phyloP scores from a whole-genome alignment of 2,888 invertebrate species.

The Mesorhabditis belari region DNA sequence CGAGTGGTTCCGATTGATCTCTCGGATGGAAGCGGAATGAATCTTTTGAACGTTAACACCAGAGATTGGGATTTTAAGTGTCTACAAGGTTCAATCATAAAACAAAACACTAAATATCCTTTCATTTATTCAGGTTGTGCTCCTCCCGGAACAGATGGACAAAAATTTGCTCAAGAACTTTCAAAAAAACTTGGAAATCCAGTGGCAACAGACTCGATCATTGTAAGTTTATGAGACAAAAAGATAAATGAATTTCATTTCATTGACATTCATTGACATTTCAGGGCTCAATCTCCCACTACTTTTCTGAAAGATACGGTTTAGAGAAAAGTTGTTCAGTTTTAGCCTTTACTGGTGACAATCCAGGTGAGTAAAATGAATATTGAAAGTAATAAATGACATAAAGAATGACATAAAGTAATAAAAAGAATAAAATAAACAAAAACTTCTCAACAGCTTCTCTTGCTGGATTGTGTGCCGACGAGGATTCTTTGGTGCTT shows the following conservation, averaged over 20 bases:
- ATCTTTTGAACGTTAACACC: constrained; percentile 71
- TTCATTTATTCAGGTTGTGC: background rate
- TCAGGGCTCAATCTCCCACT: constrained; percentile 70
- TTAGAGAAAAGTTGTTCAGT: constrained; percentile 74
- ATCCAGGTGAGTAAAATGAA: constrained; percentile 65
- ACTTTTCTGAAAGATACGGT: constrained; percentile 78
- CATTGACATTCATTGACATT: constrained; percentile 45
- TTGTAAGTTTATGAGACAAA: constrained; percentile 5
- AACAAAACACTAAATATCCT: too few relatives aligned
- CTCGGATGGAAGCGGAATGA: constrained; percentile 92
- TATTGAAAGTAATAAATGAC: background rate
- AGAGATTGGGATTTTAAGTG: constrained; percentile 41
- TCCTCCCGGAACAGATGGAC: background rate
- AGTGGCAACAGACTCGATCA: background rate
- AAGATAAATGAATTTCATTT: background rate
- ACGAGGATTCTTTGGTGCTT: constrained; percentile 71
- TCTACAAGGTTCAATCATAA: too few relatives aligned
- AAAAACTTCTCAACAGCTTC: constrained; percentile 44
- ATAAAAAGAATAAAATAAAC: background rate
- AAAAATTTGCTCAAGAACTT: constrained; percentile 66
- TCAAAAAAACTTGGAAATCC: constrained; percentile 66
- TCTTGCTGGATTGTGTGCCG: constrained; percentile 70
- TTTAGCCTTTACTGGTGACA: constrained; percentile 87
- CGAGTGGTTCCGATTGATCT: constrained; percentile 81
- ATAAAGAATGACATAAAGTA: background rate